phyloP scores from a whole-genome alignment of 2,113 vertebrate species.

The Nicator chloris region DNA sequence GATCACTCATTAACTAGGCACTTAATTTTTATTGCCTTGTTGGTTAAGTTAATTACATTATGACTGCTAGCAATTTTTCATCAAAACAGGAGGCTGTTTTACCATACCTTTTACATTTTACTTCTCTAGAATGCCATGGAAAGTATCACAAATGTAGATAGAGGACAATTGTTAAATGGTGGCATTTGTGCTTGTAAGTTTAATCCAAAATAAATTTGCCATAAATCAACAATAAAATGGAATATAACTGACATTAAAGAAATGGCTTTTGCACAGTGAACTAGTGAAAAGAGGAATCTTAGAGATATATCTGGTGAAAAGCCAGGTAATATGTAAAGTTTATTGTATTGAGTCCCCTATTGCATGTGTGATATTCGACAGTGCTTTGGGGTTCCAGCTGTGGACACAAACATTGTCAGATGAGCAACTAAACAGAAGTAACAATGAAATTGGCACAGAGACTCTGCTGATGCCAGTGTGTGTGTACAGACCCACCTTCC shows the following conservation, averaged over 20 bases:
- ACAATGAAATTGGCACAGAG: not conserved
- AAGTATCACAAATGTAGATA: not conserved
- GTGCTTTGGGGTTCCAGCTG: not conserved
- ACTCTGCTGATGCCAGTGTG: not conserved
- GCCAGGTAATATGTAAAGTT: rapidly evolving
- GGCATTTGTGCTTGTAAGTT: not conserved
- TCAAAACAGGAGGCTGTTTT: not conserved
- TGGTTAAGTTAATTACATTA: not conserved
- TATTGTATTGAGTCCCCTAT: not conserved
- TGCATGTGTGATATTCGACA: not conserved
- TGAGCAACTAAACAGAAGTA: not conserved
- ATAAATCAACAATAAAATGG: not conserved
- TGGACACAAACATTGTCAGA: not conserved
- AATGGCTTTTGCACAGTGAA: not conserved
- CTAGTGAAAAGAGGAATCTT: not conserved
- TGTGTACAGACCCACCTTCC: not conserved
- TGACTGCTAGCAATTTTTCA: not conserved
- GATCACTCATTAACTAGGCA: not conserved
- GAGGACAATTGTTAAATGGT: not conserved
- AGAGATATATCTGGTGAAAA: not conserved
- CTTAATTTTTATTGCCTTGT: constrained; percentile 29
- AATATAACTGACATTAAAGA: not conserved
- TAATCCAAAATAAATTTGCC: not conserved
- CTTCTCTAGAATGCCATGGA: not conserved
- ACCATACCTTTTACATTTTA: not conserved